Evolutionary conservation across 2,113 vertebrate species (phyloP), one percentile per base, ranked within the genome.

Genomic region (Macrotus californicus): DNA sequence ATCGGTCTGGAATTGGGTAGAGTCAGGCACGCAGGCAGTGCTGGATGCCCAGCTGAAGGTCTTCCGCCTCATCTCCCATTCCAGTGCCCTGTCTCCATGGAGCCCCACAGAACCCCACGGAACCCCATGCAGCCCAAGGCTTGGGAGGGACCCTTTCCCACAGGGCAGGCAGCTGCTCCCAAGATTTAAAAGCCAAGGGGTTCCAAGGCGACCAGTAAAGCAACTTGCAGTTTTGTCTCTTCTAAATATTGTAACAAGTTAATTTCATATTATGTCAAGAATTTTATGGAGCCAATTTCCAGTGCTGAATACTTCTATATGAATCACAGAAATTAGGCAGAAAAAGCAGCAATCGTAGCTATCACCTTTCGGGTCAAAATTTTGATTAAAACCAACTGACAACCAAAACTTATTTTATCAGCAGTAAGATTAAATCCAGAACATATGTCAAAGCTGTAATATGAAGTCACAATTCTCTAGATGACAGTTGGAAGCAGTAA

Each of bases 351-450:
- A 50, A 91, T 95, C 46, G 11, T 67, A 92, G 84, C 86, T 83
- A 84, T 82, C 77, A 83, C 88, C 95, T 95, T 73, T 93, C 6
- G 61, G 82, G 77, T 95, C 92, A 91, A 88, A 90, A 76, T 56
- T 88, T 39, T 97, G 91, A 95, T 95, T 91, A 96, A 96, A 96
- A 94, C 85, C 93, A 97, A 96, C 73, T 93, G 94, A 93, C 73
- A 85, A 90, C 9, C 31, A 93, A 95, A 91, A 80, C n/a, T 46
- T 39, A 69, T 85, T 92, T 94, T 95, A 89, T 85, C 86, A 90
- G 91, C 76, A 50, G 72, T 21, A 61, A 92, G 85, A 86, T 73
- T 79, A 92, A 95, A 96, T 79, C 72, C 88, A 93, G 88, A 95
- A 83, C 94, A 88, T 31, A 48, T 69, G 94, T 95, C 76, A 88